A percentile compares a stretch with the other conserved stretches of the same genome.
These are phyloP conservation scores for Drepana arcuata DNA, from an alignment of 1,140 invertebrate species.

Conservation along the genomic window DNA sequence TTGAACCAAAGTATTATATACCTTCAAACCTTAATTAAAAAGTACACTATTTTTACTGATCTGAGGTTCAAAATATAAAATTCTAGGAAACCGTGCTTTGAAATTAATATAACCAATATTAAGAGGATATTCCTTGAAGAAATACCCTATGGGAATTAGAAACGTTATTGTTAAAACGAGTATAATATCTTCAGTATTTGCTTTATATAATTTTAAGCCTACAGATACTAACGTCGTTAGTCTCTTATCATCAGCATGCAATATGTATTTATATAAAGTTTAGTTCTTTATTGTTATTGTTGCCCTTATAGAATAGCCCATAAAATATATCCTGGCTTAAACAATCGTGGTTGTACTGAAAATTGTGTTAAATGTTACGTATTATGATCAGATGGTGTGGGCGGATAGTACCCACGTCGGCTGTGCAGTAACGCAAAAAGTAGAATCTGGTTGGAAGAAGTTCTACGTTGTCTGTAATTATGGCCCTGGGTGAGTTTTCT, in stretches of 20 bases:
- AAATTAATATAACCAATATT: neutral
- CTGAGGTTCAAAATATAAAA: neutral
- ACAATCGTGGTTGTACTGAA: conserved; percentile 2
- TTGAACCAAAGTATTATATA: neutral
- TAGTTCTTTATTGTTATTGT: neutral
- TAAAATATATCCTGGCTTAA: neutral
- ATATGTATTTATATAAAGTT: neutral
- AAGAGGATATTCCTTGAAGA: too few species aligned
- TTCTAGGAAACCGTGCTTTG: neutral
- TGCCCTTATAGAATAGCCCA: neutral
- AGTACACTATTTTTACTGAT: neutral
- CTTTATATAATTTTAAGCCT: conserved; percentile 1
- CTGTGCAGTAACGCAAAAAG: conserved; percentile 31
- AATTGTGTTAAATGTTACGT: conserved; percentile 6
- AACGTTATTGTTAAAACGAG: too few species aligned
- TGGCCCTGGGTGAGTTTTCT: conserved; percentile 37
- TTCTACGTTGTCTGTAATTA: conserved; percentile 50
- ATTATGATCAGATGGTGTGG: conserved; percentile 48
- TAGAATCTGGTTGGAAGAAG: conserved; percentile 16
- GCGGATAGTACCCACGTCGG: conserved; percentile 32
- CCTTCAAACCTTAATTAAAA: neutral
- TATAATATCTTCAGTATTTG: neutral
- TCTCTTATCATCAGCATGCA: neutral
- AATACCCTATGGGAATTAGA: too few species aligned
- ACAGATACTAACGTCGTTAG: neutral